Evolutionary conservation across 2,888 invertebrate genomes (phyloP), one percentile per base, ranked within the genome.

Genomic region (Habrosyne pyritoides): DNA sequence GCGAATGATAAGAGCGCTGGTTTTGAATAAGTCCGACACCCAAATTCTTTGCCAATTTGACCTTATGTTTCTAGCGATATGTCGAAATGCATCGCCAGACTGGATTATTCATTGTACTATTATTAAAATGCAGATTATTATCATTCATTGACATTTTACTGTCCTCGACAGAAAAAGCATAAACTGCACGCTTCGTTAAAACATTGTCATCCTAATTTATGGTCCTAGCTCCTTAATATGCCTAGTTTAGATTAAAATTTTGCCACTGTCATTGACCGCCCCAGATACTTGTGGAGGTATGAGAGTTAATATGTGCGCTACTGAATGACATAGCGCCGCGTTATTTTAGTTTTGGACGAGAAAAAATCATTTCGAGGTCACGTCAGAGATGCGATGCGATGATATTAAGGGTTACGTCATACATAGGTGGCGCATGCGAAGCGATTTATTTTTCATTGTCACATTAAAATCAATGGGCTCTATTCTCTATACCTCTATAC

Each of bases 211-310:
- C 63, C 77, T 61, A 77, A 73, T 74, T 49, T 73, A 72, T 69
- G 71, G 66, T 68, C 56, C 56, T 59, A 66, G 62, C 69, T 68
- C 59, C 62, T 69, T 63, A 67, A 64, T 66, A 66, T 57, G 61
- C 59, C 33, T 59, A 69, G 65, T 70, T 77, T 81, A 77, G 73
- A 73, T 77, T 64, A 59, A 61, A 73, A 71, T 73, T 75, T 66
- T 66, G 65, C 64, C 66, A 74, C 81, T 87, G 87, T 86, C 87
- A 86, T 83, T 87, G 87, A 88, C 89, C 86, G 86, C 79, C 89
- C 89, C 75, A 84, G 79, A 86, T 89, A 80, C 81, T 83, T 73
- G 73, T 73, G 67, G 71, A 68, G 68, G 78, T 77, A 82, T 86
- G 84, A n/a, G n/a, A n/a, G n/a, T n/a, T n/a, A n/a, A 84, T 86